These are phyloP conservation scores for Fopius arisanus DNA, from an alignment of 1,140 invertebrate species.

Conservation along the genomic window DNA sequence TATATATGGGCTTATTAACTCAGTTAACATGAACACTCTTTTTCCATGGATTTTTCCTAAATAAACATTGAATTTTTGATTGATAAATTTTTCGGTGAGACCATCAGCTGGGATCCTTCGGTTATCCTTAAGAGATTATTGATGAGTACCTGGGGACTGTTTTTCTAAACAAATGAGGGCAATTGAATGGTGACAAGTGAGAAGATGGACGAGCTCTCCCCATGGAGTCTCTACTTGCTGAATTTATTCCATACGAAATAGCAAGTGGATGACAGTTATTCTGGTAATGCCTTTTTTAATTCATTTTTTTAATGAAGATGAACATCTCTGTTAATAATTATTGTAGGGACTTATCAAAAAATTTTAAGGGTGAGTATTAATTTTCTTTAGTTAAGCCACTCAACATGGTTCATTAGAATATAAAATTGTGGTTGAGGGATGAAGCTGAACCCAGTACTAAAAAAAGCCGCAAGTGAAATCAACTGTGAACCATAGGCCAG, in stretches of 20 bases:
- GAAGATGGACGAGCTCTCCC: slow-evolving; percentile 63
- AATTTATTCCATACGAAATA: not conserved
- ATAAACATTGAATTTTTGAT: not conserved
- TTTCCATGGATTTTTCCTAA: too few species aligned
- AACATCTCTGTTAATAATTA: too few species aligned
- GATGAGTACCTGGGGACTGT: slow-evolving; percentile 57
- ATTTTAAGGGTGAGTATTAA: too few species aligned
- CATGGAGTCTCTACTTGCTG: slow-evolving; percentile 30
- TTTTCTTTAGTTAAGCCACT: too few species aligned
- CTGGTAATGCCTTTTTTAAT: too few species aligned
- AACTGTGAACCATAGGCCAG: slow-evolving; percentile 58
- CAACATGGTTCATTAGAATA: not conserved
- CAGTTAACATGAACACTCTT: not conserved
- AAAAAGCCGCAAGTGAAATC: slow-evolving; percentile 50
- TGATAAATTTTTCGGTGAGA: not conserved
- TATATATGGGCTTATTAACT: slow-evolving; percentile 38
- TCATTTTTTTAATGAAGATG: too few species aligned
- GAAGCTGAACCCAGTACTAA: not conserved
- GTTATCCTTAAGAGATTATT: slow-evolving; percentile 26
- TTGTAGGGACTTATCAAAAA: too few species aligned
- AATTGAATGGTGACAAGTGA: slow-evolving; percentile 63
- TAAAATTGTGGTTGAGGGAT: too few species aligned
- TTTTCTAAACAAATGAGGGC: slow-evolving; percentile 64
- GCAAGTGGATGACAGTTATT: too few species aligned
- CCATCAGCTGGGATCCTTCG: not conserved